A percentile compares a stretch with the other conserved stretches of the same genome.
Conservation (phyloP, 2,797 vertebrate species). For the Remorina albescens region DNA sequence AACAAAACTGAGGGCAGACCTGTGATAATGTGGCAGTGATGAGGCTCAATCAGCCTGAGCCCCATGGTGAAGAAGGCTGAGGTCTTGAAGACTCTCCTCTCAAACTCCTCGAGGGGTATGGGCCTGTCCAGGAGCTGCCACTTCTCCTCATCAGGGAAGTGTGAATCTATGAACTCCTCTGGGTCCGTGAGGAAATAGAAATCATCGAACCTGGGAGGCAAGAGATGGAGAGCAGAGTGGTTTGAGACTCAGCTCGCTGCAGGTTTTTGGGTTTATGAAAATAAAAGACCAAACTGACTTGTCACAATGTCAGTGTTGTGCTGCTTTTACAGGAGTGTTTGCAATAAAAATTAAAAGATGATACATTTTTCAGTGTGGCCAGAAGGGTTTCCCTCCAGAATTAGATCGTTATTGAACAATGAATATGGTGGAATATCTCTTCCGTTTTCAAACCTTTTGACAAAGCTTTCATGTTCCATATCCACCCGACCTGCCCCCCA, state of each 20-base stretch:
- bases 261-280: not conserved
- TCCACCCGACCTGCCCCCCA: slow-evolving; percentile 89
- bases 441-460: slow-evolving; percentile 81
- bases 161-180: slow-evolving; percentile 85
- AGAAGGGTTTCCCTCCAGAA: not conserved
- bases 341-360: too few relatives aligned
- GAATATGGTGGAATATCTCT: not conserved
- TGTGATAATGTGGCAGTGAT: slow-evolving; percentile 82
- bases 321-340: too few relatives aligned
- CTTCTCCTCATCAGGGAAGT: slow-evolving; percentile 83
- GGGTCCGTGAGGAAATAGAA: slow-evolving; percentile 90
- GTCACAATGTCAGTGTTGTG: not conserved
- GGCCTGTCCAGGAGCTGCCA: slow-evolving; percentile 87
- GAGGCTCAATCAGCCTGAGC: slow-evolving; percentile 83
- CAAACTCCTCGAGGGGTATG: slow-evolving; percentile 80
- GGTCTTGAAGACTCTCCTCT: slow-evolving; percentile 86
- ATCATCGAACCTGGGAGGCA: slow-evolving; percentile 83
- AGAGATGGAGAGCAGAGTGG: slow-evolving; percentile 46
- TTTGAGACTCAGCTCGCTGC: slow-evolving; percentile 39
- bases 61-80: slow-evolving; percentile 86
- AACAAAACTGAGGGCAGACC: slow-evolving; percentile 57
- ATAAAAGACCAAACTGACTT: slow-evolving; percentile 1
- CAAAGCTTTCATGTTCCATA: slow-evolving; percentile 79
- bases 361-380: not conserved
- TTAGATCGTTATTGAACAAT: not conserved